Conservation (phyloP, 2,113 vertebrate species). For the Oncorhynchus tshawytscha region DNA sequence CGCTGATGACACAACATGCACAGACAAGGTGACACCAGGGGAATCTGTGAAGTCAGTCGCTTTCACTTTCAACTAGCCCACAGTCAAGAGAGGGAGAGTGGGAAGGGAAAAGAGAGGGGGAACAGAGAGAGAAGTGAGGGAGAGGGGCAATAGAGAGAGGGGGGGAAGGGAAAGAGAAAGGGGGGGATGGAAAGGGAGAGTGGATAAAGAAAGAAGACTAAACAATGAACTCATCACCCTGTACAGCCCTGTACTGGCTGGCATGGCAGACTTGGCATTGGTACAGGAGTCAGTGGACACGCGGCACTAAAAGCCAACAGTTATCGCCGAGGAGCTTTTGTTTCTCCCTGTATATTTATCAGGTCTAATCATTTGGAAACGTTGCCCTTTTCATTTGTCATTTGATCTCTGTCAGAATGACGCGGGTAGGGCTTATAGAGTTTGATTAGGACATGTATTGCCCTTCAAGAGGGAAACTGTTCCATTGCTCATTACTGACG, state of each 20-base stretch:
- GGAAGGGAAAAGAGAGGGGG: not conserved
- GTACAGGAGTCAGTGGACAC: not conserved
- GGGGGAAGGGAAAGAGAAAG: not conserved
- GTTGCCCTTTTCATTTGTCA: not conserved
- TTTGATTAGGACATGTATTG: too few species aligned
- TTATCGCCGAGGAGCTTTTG: not conserved
- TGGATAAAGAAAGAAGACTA: too few species aligned
- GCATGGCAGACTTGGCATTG: not conserved
- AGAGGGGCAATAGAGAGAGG: not conserved
- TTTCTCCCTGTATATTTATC: not conserved
- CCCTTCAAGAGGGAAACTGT: too few species aligned
- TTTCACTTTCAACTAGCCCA: conserved; percentile 2
- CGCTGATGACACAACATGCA: not conserved
- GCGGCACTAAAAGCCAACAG: not conserved
- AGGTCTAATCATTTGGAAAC: not conserved
- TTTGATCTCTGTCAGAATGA: not conserved
- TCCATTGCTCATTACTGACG: too few species aligned
- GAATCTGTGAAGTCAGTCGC: conserved; percentile 2
- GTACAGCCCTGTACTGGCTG: not conserved
- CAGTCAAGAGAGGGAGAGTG: not conserved
- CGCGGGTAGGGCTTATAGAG: too few species aligned
- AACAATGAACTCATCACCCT: not conserved
- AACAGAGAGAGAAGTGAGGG: not conserved
- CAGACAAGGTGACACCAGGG: not conserved
- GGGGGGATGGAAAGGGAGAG: not conserved